phyloP scores from a whole-genome alignment of 2,797 vertebrate species.

The Neosalanx taihuensis region DNA sequence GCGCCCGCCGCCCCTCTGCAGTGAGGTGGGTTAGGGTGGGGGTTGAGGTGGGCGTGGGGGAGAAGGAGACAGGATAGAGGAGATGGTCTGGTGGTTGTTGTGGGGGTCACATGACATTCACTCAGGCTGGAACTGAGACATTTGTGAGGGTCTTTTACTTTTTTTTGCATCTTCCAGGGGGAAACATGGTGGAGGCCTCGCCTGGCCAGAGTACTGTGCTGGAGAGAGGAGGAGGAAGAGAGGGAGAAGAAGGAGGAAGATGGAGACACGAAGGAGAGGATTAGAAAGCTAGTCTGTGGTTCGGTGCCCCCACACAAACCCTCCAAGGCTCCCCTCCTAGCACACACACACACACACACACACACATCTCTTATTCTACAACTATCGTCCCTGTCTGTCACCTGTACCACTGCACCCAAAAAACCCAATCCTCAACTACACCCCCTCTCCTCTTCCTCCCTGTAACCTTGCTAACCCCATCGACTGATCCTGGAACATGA shows the following conservation, averaged over 20 bases:
- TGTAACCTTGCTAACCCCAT: constrained; percentile 33
- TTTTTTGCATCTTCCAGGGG: constrained; percentile 44
- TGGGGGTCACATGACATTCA: neutral
- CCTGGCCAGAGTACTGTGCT: constrained; percentile 63
- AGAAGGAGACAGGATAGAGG: neutral
- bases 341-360: constrained; percentile 47
- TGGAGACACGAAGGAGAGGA: constrained; percentile 47
- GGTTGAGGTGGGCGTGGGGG: neutral
- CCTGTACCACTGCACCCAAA: constrained; percentile 5
- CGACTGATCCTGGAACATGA: constrained; percentile 28
- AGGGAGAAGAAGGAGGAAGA: constrained; percentile 32
- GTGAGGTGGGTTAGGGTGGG: constrained; percentile 78
- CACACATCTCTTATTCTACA: constrained; percentile 49
- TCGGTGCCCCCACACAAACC: constrained; percentile 46
- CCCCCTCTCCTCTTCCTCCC: constrained; percentile 28
- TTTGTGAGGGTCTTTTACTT: neutral
- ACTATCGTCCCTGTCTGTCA: constrained; percentile 43
- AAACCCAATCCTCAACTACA: constrained; percentile 3
- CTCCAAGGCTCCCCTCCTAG: constrained; percentile 58
- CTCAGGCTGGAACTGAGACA: neutral
- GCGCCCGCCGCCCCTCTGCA: constrained; percentile 92
- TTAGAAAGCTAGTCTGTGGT: constrained; percentile 53
- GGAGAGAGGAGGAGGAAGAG: constrained; percentile 47
- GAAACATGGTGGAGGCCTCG: constrained; percentile 40
- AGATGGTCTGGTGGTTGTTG: neutral